phyloP scores from a whole-genome alignment of 2,888 invertebrate genomes.

The Argyra leucocephala region DNA sequence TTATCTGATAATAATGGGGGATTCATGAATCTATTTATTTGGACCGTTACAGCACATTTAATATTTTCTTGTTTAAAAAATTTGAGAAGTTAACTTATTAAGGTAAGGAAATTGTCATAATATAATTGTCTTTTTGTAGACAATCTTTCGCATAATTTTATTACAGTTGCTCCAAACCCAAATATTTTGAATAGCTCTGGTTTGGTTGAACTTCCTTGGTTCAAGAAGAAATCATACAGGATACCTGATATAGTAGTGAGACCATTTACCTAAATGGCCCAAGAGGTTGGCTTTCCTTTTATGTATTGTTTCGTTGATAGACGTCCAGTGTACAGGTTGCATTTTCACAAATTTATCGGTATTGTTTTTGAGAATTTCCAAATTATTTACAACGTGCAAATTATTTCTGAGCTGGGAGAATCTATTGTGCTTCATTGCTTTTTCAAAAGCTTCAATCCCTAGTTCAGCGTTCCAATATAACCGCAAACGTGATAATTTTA shows the following conservation, averaged over 20 bases:
- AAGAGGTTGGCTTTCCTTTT: conserved; percentile 4
- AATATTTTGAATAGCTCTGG: no score
- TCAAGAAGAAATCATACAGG: neutral
- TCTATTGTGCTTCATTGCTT: no score
- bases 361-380: no score
- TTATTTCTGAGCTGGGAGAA: no score
- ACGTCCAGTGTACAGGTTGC: conserved; percentile 7
- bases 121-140: no score
- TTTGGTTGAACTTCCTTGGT: neutral
- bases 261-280: neutral
- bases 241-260: neutral
- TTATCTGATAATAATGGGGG: neutral
- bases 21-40: neutral
- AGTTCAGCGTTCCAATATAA: no score
- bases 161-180: conserved; percentile 7
- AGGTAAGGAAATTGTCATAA: neutral
- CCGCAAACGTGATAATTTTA: no score
- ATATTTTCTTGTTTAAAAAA: neutral
- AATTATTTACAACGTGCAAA: no score
- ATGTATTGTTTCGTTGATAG: conserved; percentile 10
- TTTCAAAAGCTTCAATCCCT: no score
- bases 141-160: no score
- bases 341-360: no score
- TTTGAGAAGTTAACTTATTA: neutral
- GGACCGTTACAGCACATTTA: neutral